Conservation (phyloP, 1,140 invertebrate species). For the Telenomus remus region DNA sequence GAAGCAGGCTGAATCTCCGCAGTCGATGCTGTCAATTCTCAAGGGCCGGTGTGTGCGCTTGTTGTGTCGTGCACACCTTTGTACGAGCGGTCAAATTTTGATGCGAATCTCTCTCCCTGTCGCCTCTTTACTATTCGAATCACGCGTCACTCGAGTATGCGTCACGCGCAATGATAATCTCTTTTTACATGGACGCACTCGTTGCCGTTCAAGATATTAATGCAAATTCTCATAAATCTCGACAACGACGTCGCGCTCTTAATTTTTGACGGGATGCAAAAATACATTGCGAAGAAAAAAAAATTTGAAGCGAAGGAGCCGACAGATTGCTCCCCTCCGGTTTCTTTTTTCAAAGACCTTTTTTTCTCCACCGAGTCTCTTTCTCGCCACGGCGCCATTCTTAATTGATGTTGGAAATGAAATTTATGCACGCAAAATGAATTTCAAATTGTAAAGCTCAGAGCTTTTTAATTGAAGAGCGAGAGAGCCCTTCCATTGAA, state of each 20-base stretch:
- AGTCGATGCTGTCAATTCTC: slow-evolving; percentile 1
- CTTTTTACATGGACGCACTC: slow-evolving; percentile 55
- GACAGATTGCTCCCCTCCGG: neutral
- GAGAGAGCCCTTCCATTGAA: slow-evolving; percentile 46
- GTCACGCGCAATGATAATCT: slow-evolving; percentile 55
- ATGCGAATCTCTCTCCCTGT: neutral
- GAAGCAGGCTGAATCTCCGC: neutral
- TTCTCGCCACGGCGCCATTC: slow-evolving; percentile 22
- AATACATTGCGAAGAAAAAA: slow-evolving; percentile 27
- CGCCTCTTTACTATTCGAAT: slow-evolving; percentile 41
- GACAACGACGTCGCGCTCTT: slow-evolving; percentile 37
- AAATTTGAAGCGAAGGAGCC: slow-evolving; percentile 7
- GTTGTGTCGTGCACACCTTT: slow-evolving; percentile 9
- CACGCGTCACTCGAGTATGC: slow-evolving; percentile 55
- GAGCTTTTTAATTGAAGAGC: slow-evolving; percentile 23
- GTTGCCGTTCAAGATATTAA: slow-evolving; percentile 53
- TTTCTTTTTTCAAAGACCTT: neutral
- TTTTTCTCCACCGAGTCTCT: slow-evolving; percentile 19
- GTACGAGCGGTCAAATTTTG: slow-evolving; percentile 35
- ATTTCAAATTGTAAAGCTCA: slow-evolving; percentile 45
- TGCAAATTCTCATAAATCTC: slow-evolving; percentile 58
- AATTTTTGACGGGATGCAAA: slow-evolving; percentile 37
- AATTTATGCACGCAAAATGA: slow-evolving; percentile 52
- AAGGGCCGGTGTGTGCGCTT: slow-evolving; percentile 3
- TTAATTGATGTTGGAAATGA: slow-evolving; percentile 55